Evolutionary conservation across 1,140 invertebrate species (phyloP), one percentile per base, ranked within the genome.

Genomic region (Trialeurodes vaporariorum): DNA sequence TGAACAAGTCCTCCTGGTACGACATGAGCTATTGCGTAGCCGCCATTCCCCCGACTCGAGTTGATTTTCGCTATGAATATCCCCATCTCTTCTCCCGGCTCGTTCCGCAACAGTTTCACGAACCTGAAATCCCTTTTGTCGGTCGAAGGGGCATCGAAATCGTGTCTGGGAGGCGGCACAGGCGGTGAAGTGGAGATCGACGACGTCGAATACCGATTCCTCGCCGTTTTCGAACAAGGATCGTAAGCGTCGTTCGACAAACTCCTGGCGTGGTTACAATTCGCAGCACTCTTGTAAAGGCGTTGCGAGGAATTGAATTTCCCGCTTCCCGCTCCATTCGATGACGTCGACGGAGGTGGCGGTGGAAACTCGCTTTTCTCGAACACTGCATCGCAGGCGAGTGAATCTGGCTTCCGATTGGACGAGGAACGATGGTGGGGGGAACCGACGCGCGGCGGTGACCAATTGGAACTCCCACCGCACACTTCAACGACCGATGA

Each of bases 1-100:
- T 89, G 83, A 9, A 90, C 91, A 68, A 92, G 77, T 66, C 90
- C 89, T 64, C 85, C 85, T 22, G 87, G 86, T 26, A 91, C 87
- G 2, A 93, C 86, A 73, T 90, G 87, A n/a, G 90, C 90, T 2
- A 94, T 88, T 71, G 92, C 82, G 76, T 91, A 93, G 21, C 87
- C 82, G 21, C 87, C 82, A 72, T 81, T 82, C 13, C 85, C 85
- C 72, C 88, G 84, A 66, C 84, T 83, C 1, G 83, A 79, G 34
- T 83, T 84, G 1, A 86, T 87, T 76, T 91, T 91, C 1, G 90
- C 89, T 65, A 94, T 92, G 73, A 90, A 90, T 72, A 94, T 90
- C 1, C 92, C 92, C 22, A 94, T 76, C 76, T 90, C 90, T 73
- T 90, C 87, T 40, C 81, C 79, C 0, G 85, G 81, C 68, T 83